These are phyloP conservation scores for Candoia aspera DNA, from an alignment of 2,113 vertebrate species.

Conservation along the genomic window DNA sequence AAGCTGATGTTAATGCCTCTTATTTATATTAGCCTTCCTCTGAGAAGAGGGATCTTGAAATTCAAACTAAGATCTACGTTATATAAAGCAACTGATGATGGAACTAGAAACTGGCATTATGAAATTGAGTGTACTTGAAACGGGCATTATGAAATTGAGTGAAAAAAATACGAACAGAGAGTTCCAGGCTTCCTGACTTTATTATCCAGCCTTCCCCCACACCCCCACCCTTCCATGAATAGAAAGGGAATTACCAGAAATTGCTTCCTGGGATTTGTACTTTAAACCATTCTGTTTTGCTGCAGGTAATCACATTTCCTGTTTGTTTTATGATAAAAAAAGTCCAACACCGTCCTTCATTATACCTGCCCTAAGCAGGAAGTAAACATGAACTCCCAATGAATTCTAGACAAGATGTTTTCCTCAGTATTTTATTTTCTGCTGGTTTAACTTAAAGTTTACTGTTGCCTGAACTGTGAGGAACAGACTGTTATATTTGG, in stretches of 20 bases:
- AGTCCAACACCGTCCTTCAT: background rate
- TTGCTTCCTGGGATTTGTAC: background rate
- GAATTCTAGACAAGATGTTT: background rate
- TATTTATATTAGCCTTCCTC: background rate
- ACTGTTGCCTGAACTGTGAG: background rate
- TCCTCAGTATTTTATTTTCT: background rate
- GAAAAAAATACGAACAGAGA: background rate
- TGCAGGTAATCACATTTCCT: background rate
- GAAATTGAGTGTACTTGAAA: background rate
- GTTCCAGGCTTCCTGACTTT: background rate
- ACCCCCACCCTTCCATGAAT: background rate
- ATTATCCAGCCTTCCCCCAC: background rate
- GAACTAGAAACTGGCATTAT: background rate
- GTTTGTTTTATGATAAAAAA: slow-evolving; percentile 13
- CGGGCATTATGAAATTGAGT: background rate
- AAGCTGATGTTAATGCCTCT: too few species aligned
- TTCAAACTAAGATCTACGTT: background rate
- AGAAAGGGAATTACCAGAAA: background rate
- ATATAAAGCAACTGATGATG: background rate
- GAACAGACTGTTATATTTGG: background rate
- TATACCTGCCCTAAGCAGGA: background rate
- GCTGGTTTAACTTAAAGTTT: background rate
- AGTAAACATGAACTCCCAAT: background rate
- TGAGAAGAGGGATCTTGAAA: background rate
- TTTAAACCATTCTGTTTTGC: background rate